phyloP scores from a whole-genome alignment of 2,888 invertebrate genomes.

The Brachynemurus nebulosus region DNA sequence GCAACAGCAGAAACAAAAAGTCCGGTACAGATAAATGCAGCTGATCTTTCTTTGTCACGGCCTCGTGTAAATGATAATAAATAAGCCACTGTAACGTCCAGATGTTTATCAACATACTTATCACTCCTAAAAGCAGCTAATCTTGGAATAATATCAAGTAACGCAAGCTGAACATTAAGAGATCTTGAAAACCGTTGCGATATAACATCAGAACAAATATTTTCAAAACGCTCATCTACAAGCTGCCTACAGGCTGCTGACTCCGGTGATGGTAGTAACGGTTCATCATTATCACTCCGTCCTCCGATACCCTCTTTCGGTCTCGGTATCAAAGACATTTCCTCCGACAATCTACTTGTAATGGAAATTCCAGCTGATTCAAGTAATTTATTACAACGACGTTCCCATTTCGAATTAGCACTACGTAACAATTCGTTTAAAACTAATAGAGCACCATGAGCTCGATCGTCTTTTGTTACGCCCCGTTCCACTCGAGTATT shows the following conservation, averaged over 20 bases:
- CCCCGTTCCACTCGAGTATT: slow-evolving; percentile 51
- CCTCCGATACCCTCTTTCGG: slow-evolving; percentile 35
- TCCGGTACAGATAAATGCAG: slow-evolving; percentile 83
- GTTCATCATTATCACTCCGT: slow-evolving; percentile 20
- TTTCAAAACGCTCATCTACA: slow-evolving; percentile 69
- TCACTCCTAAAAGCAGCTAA: slow-evolving; percentile 85
- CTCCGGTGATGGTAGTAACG: slow-evolving; percentile 55
- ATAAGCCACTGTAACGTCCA: slow-evolving; percentile 62
- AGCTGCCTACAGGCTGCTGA: slow-evolving; percentile 76
- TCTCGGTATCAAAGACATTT: slow-evolving; percentile 22
- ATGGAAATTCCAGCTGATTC: slow-evolving; percentile 26
- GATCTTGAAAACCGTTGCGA: slow-evolving; percentile 62
- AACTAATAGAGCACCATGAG: slow-evolving; percentile 84
- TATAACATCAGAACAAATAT: slow-evolving; percentile 65
- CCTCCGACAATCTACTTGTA: slow-evolving; percentile 19
- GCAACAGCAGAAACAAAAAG: slow-evolving; percentile 74
- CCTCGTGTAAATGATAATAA: slow-evolving; percentile 55
- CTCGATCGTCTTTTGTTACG: slow-evolving; percentile 73
- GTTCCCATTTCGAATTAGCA: slow-evolving; percentile 79
- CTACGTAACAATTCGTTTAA: slow-evolving; percentile 87
- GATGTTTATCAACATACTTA: slow-evolving; percentile 60
- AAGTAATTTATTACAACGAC: slow-evolving; percentile 60
- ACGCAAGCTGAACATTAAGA: slow-evolving; percentile 70
- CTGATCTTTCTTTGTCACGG: slow-evolving; percentile 71
- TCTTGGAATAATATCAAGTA: slow-evolving; percentile 78